phyloP scores from a whole-genome alignment of 2,113 vertebrate genomes.

The Pogonocichla stellata region DNA sequence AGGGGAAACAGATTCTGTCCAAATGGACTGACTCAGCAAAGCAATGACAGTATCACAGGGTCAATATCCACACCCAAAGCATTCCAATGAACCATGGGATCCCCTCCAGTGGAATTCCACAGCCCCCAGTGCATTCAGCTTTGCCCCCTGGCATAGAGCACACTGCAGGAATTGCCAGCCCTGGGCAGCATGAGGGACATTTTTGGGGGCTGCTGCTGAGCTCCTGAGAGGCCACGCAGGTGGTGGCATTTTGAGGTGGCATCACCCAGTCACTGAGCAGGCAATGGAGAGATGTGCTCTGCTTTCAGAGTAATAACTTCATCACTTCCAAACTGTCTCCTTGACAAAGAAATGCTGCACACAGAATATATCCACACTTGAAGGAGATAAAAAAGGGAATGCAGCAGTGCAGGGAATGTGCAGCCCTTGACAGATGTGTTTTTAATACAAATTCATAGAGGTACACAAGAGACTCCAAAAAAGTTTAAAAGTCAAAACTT shows the following conservation, averaged over 20 bases:
- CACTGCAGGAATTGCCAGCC: neutral
- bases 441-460: neutral
- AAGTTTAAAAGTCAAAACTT: neutral
- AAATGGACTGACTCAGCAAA: neutral
- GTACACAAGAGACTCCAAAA: neutral
- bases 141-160: neutral
- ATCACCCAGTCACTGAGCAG: fast-evolving
- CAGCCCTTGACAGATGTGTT: neutral
- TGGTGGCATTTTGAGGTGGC: neutral
- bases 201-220: neutral
- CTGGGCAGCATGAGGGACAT: neutral
- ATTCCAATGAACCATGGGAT: neutral
- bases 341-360: neutral
- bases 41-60: neutral
- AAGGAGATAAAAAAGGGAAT: neutral
- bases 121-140: neutral
- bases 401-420: neutral
- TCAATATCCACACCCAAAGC: neutral
- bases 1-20: neutral
- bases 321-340: neutral
- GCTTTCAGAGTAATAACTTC: neutral
- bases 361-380: neutral
- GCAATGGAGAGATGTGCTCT: neutral
- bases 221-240: neutral
- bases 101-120: neutral